These are phyloP conservation scores for Gymnosoma rotundatum DNA, from an alignment of 2,888 invertebrate species.

Conservation along the genomic window DNA sequence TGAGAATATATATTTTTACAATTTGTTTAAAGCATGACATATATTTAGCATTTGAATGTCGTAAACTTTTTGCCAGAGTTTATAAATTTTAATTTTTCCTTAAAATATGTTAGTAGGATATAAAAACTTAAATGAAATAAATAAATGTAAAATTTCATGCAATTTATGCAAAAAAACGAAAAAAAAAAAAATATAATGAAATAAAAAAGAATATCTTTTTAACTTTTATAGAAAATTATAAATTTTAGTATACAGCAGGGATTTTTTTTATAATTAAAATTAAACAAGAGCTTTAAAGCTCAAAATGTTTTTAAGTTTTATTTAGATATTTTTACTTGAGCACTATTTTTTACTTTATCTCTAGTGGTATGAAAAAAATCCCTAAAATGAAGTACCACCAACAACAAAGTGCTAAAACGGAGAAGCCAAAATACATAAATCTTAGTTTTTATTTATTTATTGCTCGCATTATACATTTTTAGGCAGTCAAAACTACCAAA, in stretches of 20 bases:
- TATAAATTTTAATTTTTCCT: constrained; percentile 47
- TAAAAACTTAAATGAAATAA: too few species aligned
- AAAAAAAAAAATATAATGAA: too few species aligned
- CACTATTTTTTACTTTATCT: too few species aligned
- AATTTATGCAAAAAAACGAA: too few species aligned
- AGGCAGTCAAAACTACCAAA: constrained; percentile 55
- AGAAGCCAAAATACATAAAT: constrained; percentile 2
- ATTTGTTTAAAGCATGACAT: not conserved
- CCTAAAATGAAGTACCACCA: not conserved
- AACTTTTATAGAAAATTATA: constrained; percentile 11
- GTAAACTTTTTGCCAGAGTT: not conserved
- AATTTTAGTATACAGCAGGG: constrained; percentile 35
- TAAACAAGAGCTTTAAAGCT: constrained; percentile 20
- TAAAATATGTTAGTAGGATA: not conserved
- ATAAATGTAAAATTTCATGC: too few species aligned
- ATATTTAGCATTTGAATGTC: not conserved
- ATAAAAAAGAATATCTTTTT: not conserved
- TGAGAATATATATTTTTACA: not conserved
- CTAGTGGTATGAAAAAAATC: not conserved
- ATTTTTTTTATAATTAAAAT: constrained; percentile 16
- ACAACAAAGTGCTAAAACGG: constrained; percentile 12
- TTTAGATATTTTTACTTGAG: not conserved
- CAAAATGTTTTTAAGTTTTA: constrained; percentile 5
- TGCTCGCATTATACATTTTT: not conserved
- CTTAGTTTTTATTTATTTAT: constrained; percentile 12